phyloP scores from a whole-genome alignment of 2,888 invertebrate species.

The Limulus polyphemus region DNA sequence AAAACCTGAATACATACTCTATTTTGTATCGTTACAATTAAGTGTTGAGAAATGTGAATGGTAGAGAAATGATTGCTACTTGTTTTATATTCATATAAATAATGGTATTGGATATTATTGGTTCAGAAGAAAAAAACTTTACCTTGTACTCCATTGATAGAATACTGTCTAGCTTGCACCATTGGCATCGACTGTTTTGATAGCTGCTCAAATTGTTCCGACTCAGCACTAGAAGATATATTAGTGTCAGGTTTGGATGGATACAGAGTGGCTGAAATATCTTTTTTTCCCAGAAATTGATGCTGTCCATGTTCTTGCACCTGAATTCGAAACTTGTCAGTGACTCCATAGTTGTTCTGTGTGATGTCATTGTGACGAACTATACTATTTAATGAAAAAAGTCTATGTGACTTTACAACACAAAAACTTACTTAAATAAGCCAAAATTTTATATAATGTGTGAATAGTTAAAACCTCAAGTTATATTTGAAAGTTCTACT shows the following conservation, averaged over 20 bases:
- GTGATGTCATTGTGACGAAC: not conserved
- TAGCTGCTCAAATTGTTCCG: conserved; percentile 1
- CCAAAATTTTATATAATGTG: no score
- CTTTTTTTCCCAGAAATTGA: not conserved
- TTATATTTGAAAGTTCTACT: no score
- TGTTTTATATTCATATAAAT: no score
- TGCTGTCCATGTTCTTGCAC: not conserved
- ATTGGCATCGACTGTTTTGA: not conserved
- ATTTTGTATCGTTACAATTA: no score
- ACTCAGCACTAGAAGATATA: not conserved
- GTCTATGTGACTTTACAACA: no score
- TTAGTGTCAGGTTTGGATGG: not conserved
- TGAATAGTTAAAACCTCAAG: no score
- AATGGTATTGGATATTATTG: no score
- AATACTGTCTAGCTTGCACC: not conserved
- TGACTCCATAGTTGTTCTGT: not conserved
- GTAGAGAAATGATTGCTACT: no score
- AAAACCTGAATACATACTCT: no score
- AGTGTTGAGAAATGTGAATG: no score
- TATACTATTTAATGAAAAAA: not conserved
- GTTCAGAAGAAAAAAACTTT: not conserved
- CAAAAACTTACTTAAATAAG: no score
- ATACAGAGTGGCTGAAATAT: not conserved
- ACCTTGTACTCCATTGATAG: not conserved
- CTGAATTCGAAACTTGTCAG: conserved; percentile 1